phyloP scores from a whole-genome alignment of 2,113 vertebrate genomes.

The Dipodomys spectabilis region DNA sequence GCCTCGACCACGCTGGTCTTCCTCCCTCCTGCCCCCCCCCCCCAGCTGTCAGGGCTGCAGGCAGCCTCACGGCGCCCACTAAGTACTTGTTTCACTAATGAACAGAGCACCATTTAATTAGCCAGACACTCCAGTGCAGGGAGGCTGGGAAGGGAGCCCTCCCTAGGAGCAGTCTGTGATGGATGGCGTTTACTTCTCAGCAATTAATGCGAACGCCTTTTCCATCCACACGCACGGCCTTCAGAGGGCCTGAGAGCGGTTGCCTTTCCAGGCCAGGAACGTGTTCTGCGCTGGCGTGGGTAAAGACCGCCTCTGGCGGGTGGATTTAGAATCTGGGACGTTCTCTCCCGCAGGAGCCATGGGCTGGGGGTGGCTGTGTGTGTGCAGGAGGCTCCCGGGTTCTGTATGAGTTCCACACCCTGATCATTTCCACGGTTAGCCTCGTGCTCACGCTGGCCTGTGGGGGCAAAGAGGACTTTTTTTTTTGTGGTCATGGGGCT shows the following conservation, averaged over 20 bases:
- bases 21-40: no score
- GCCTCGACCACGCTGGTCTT: fast-evolving
- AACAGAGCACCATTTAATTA: conserved; percentile 28
- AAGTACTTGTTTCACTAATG: not conserved
- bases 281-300: fast-evolving
- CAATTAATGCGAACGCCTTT: not conserved
- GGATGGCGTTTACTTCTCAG: not conserved
- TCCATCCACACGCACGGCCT: not conserved
- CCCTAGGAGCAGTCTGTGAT: not conserved
- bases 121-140: not conserved
- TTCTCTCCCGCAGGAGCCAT: not conserved
- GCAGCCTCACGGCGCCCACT: not conserved
- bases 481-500: no score
- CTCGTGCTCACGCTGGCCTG: not conserved
- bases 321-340: not conserved
- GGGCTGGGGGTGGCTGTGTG: not conserved
- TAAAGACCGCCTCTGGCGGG: not conserved
- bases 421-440: fast-evolving
- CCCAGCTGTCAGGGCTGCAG: not conserved
- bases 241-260: not conserved
- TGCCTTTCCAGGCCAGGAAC: not conserved
- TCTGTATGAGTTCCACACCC: not conserved
- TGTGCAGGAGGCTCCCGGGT: not conserved
- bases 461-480: not conserved
- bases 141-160: not conserved